A percentile compares a stretch with the other conserved stretches of the same genome.
phyloP scores from a whole-genome alignment of 2,888 invertebrate genomes.

The Cryptocheilus praepositus region DNA sequence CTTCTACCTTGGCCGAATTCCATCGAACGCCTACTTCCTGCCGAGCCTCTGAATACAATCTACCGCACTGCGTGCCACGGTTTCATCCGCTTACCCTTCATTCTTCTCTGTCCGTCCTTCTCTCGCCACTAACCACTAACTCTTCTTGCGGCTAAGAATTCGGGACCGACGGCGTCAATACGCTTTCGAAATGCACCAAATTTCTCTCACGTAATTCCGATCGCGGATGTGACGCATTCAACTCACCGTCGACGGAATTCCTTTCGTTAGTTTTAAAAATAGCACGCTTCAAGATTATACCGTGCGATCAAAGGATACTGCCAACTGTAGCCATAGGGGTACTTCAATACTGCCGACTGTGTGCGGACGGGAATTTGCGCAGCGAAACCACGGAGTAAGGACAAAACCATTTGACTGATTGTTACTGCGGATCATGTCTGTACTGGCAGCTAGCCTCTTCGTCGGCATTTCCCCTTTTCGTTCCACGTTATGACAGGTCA shows the following conservation, averaged over 20 bases:
- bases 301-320: too few species aligned
- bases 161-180: conserved; percentile 13
- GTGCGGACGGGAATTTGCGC: neutral
- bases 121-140: conserved; percentile 29
- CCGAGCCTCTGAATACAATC: conserved; percentile 68
- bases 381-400: neutral
- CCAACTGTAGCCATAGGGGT: too few species aligned
- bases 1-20: conserved; percentile 72
- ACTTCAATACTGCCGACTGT: too few species aligned
- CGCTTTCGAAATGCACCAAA: conserved; percentile 25
- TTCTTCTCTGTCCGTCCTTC: conserved; percentile 30
- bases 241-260: too few species aligned
- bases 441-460: neutral
- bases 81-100: conserved; percentile 38
- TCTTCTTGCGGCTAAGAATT: conserved; percentile 24
- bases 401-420: neutral
- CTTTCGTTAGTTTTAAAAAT: too few species aligned
- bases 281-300: too few species aligned
- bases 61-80: conserved; percentile 51
- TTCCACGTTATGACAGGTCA: neutral
- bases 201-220: conserved; percentile 30
- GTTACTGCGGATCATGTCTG: neutral
- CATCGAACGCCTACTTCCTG: conserved; percentile 73
- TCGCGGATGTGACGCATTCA: too few species aligned
- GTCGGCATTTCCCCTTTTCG: neutral